Conservation (phyloP, 2,113 vertebrate species). For the Heteronetta atricapilla region DNA sequence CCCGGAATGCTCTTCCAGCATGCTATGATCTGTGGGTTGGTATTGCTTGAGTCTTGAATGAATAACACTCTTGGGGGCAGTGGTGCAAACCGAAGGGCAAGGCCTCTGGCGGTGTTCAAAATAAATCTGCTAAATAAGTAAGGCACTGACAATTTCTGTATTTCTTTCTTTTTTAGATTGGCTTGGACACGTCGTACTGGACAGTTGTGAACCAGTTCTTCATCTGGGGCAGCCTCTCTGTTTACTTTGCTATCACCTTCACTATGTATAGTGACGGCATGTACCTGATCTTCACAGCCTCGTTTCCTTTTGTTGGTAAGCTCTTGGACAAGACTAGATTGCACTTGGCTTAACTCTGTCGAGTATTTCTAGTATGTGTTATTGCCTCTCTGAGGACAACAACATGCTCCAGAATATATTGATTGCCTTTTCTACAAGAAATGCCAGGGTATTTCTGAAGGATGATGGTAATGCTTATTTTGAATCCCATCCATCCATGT, state of each 20-base stretch:
- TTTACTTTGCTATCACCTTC: constrained; percentile 90
- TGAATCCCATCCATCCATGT: neutral
- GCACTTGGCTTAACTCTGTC: neutral
- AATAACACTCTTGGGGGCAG: neutral
- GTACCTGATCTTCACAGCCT: constrained; percentile 86
- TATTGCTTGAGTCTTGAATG: neutral
- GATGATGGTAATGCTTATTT: neutral
- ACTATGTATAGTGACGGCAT: constrained; percentile 93
- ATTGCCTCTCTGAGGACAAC: neutral
- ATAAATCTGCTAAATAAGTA: neutral
- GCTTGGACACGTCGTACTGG: constrained; percentile 91
- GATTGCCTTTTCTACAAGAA: neutral
- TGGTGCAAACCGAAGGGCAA: neutral
- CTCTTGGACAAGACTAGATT: neutral
- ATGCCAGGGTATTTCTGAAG: neutral
- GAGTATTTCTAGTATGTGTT: neutral
- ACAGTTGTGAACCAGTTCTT: constrained; percentile 93
- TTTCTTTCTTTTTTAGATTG: constrained; percentile 80
- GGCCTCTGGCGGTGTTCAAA: neutral
- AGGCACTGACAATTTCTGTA: neutral
- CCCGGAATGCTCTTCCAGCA: neutral
- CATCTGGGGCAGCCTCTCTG: constrained; percentile 92
- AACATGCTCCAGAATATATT: neutral
- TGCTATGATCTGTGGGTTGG: neutral
- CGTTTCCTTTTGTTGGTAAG: constrained; percentile 92